Evolutionary conservation across 2,888 invertebrate species (phyloP).

Genomic region (Platerodrilus igneus): DNA sequence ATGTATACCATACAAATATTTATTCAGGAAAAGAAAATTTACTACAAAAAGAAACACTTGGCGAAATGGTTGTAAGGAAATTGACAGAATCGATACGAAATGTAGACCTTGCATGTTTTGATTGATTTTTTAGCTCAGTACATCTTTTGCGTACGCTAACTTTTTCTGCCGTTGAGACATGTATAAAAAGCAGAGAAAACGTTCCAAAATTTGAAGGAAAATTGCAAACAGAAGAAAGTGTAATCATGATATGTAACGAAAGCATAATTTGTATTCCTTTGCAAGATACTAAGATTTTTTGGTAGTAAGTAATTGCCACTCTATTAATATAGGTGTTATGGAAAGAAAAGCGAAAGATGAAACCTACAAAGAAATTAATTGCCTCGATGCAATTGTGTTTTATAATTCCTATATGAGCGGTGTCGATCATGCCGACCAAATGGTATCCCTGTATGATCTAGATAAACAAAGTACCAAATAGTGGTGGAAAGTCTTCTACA

Average conservation of each 20-base stretch:
- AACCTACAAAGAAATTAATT: not conserved
- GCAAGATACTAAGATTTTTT: not conserved
- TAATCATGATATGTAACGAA: no score
- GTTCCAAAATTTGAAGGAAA: no score
- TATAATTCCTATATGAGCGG: conserved; percentile 1
- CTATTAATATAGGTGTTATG: not conserved
- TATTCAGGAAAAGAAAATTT: conserved; percentile 5
- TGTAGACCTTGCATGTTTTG: no score
- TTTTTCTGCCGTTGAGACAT: no score
- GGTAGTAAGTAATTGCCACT: not conserved
- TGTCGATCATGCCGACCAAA: not conserved
- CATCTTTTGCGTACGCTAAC: no score
- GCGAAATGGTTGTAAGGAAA: no score
- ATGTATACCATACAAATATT: conserved; percentile 3
- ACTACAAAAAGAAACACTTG: no score
- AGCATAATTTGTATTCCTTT: not conserved
- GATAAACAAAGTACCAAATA: not conserved
- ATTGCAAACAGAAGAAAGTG: no score
- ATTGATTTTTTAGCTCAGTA: no score
- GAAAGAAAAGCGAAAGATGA: not conserved
- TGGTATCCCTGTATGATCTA: not conserved
- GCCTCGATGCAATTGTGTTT: not conserved
- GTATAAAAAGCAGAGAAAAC: no score
- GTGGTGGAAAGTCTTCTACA: not conserved
- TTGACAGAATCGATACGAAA: no score